Evolutionary conservation across 2,888 invertebrate genomes (phyloP).

Genomic region (Monoplex corrugatus): DNA sequence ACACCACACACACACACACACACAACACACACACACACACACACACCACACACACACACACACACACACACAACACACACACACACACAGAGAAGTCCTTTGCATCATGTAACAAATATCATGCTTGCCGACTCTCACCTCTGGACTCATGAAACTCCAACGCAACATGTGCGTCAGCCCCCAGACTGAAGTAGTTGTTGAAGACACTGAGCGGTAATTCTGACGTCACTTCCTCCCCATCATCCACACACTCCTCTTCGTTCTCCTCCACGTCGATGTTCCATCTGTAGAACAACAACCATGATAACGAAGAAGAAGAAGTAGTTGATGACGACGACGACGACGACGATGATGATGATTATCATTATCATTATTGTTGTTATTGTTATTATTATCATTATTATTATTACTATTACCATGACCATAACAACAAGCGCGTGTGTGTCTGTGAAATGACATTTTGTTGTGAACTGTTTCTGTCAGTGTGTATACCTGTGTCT

Average conservation of each 20-base stretch:
- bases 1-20: neutral
- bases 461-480: no score
- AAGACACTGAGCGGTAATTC: slow-evolving; percentile 96
- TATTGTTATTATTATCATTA: no score
- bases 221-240: slow-evolving; percentile 82
- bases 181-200: slow-evolving; percentile 99
- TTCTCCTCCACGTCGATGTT: slow-evolving; percentile 91
- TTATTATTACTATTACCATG: no score
- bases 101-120: no score
- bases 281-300: slow-evolving; percentile 86
- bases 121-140: slow-evolving; percentile 76
- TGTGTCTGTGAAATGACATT: no score
- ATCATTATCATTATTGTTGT: no score
- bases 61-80: neutral
- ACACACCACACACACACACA: neutral
- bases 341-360: no score
- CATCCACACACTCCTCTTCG: slow-evolving; percentile 86
- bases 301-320: neutral
- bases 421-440: no score
- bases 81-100: no score
- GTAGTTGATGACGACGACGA: no score
- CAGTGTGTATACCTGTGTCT: no score
- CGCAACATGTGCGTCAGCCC: slow-evolving; percentile 99
- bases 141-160: slow-evolving; percentile 99
- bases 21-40: neutral